Evolutionary conservation across 1,140 invertebrate genomes (phyloP), one percentile per base, ranked within the genome.

Genomic region (Limonius californicus): DNA sequence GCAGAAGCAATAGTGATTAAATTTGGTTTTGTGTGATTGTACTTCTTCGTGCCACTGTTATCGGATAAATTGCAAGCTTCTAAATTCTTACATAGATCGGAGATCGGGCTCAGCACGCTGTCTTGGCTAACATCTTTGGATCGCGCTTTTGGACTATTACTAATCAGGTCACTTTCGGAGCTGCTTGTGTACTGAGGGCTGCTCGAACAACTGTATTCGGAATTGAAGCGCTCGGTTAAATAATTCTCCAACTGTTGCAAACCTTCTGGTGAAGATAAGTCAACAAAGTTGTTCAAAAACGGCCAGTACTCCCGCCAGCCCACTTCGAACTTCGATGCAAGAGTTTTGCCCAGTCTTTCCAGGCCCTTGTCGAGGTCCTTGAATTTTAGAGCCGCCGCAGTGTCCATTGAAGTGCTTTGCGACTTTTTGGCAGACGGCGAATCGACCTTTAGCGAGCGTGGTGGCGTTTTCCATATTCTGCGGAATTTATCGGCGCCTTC

Each of bases 251-350:
- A 74, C 30, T 85, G 79, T 0, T 74, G 67, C 1, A 96, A 78
- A 1, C 92, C 93, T 60, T 89, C 85, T 0, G 78, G 69, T 0
- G 85, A 85, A 0, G 85, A 74, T 1, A 96, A 80, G 78, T 97
- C 87, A 6, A 87, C 82, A 74, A 90, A 94, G 3, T 82, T 83
- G 67, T 90, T 85, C 4, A 96, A 77, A 74, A 96, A 96, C 1
- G 87, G 84, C 93, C 94, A 97, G 75, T 92, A 93, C 73, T 97
- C 94, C 64, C 86, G 88, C 93, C 93, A 97, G n/a, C 81, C 79
- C 0, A 94, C 80, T 23, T 88, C 83, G 73, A 86, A 83, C 72
- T 91, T 81, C 64, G 85, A 82, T 1, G 92, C 92, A 63, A 95
- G 71, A 60, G 85, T 82, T 64, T 91, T 89, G 50, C 92, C 92